A percentile compares a stretch with the other conserved stretches of the same genome.
phyloP scores from a whole-genome alignment of 2,797 vertebrate species.

The Bovichtus variegatus region DNA sequence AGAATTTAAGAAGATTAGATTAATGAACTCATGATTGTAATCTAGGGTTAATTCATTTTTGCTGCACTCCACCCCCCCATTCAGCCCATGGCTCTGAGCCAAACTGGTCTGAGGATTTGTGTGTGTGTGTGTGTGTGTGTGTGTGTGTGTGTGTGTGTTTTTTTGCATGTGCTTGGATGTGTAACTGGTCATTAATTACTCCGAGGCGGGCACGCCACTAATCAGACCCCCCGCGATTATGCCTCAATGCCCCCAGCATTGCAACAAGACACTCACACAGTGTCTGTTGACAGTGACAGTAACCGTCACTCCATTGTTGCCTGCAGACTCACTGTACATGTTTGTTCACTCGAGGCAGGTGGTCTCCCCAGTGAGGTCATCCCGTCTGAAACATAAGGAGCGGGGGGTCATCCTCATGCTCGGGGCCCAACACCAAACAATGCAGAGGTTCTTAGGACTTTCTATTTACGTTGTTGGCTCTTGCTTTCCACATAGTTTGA shows the following conservation, averaged over 20 bases:
- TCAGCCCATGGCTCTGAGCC: slow-evolving; percentile 52
- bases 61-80: slow-evolving; percentile 53
- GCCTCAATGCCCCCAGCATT: slow-evolving; percentile 53
- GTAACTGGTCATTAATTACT: slow-evolving; percentile 71
- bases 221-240: slow-evolving; percentile 69
- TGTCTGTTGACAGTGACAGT: slow-evolving; percentile 64
- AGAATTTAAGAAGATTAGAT: slow-evolving; percentile 76
- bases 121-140: slow-evolving; percentile 29
- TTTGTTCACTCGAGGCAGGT: slow-evolving; percentile 76
- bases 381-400: slow-evolving; percentile 66
- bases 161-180: slow-evolving; percentile 52
- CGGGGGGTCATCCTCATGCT: slow-evolving; percentile 53
- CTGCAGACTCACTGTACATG: slow-evolving; percentile 66
- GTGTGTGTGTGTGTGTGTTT: slow-evolving; percentile 41
- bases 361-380: slow-evolving; percentile 77
- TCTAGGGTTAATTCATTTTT: slow-evolving; percentile 79
- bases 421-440: slow-evolving; percentile 47
- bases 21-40: slow-evolving; percentile 82
- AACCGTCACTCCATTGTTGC: slow-evolving; percentile 77
- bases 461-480: slow-evolving; percentile 47
- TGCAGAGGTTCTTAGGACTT: slow-evolving; percentile 36
- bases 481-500: slow-evolving; percentile 10
- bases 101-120: slow-evolving; percentile 44
- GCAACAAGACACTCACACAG: slow-evolving; percentile 36
- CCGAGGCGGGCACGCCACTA: slow-evolving; percentile 53